Base-by-base conservation (phyloP, 2,113 vertebrate species). In the Ceratotherium simum region DNA sequence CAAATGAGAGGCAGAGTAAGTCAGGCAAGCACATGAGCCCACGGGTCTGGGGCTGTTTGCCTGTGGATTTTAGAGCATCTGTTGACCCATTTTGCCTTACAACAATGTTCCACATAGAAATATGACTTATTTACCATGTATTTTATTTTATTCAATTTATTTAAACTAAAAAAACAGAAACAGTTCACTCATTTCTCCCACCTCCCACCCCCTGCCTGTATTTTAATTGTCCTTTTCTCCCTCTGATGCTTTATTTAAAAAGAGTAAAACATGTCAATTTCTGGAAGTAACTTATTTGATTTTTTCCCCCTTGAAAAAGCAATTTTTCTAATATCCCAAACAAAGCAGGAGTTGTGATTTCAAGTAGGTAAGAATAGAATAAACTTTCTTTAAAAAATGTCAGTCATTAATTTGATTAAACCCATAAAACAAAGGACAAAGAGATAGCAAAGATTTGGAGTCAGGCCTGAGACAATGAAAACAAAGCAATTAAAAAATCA, bases 401-500 rank as follows among this genome's bases (percentile, higher is more conserved):
- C 69, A 88, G 6, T 84, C 70, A 96, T 87, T 95, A 91, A 64
- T 95, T 90, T 91, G 64, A 72, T 65, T 90, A 88, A 96, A 88
- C 39, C 11, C n/a, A n/a, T 92, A 73, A 79, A 92, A 33, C 54
- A n/a, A 73, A 94, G 69, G 70, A 79, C 69, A 80, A 97, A 93
- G 54, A 93, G 48, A 80, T 96, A 72, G 91, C 78, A 89, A 65
- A 81, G 89, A 81, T 89, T 95, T 96, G 82, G 51, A 93, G 56
- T 96, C 54, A 93, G 65, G 54, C 46, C 42, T 84, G 60, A 89
- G 73, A 88, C 93, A 88, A 84, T 93, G 69, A 84, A 95, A 91
- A 73, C 23, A 88, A 90, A 93, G 39, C 85, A 91, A 96, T 93
- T 91, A 93, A 96, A 96, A 95, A 90, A 20, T 90, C 36, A 75